Conservation (phyloP, 2,113 vertebrate genomes). For the Podarcis cretensis region DNA sequence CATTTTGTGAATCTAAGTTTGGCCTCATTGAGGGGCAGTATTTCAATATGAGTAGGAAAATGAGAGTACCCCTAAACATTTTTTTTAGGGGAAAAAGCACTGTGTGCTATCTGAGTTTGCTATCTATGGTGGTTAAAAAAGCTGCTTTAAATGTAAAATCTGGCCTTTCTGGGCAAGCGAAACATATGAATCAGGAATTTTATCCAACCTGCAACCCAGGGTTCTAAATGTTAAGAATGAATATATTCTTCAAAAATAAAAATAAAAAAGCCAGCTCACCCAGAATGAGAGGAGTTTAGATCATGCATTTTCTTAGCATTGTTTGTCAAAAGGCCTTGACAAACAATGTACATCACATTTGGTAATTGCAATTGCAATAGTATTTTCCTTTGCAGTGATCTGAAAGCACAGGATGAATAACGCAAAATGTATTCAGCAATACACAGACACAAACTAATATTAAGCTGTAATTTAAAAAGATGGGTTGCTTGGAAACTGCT, state of each 20-base stretch:
- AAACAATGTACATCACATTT: slow-evolving; percentile 24
- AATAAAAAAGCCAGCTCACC: slow-evolving; percentile 11
- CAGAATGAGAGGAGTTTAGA: slow-evolving; percentile 22
- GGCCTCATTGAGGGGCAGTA: too few species aligned
- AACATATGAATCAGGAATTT: neutral
- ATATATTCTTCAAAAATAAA: slow-evolving; percentile 16
- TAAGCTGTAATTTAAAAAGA: slow-evolving; percentile 66
- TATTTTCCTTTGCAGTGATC: slow-evolving; percentile 21
- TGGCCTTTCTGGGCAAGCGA: too few species aligned
- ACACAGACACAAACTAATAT: slow-evolving; percentile 57
- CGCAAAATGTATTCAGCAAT: slow-evolving; percentile 47
- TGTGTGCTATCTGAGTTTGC: too few species aligned
- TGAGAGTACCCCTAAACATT: too few species aligned
- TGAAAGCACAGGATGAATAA: slow-evolving; percentile 40
- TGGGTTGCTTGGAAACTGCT: slow-evolving; percentile 62
- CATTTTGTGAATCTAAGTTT: too few species aligned
- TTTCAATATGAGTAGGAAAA: too few species aligned
- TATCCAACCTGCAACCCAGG: slow-evolving; percentile 25
- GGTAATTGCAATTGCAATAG: neutral
- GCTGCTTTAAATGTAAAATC: too few species aligned
- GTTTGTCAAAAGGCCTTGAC: slow-evolving; percentile 36
- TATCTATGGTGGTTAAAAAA: too few species aligned
- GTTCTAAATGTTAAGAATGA: slow-evolving; percentile 25
- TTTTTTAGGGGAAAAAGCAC: too few species aligned
- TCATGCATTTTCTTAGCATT: slow-evolving; percentile 38